Conservation (phyloP, 2,888 invertebrate species). For the Andrena trimmerana region DNA sequence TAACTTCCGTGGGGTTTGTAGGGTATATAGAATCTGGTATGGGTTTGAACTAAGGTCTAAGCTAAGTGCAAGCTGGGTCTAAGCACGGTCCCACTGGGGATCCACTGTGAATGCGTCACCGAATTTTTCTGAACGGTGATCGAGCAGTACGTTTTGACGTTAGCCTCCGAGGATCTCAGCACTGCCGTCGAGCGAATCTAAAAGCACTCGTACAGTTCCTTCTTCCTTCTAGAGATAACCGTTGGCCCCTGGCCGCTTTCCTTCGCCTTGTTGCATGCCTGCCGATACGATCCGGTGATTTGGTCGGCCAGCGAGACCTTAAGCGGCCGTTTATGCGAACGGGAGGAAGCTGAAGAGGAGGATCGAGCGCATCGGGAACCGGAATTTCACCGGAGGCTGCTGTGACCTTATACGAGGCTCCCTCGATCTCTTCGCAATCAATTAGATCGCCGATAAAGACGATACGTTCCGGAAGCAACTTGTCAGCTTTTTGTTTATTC, state of each 20-base stretch:
- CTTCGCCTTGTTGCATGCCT: constrained; percentile 51
- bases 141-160: not conserved
- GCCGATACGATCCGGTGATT: constrained; percentile 65
- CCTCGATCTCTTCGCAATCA: constrained; percentile 54
- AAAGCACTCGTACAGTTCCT: constrained; percentile 47
- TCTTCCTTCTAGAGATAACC: constrained; percentile 54
- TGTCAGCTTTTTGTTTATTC: constrained; percentile 57
- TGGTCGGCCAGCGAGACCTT: constrained; percentile 46
- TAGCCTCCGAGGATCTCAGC: not conserved
- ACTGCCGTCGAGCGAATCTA: constrained; percentile 29
- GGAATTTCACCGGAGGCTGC: constrained; percentile 52
- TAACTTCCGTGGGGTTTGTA: not conserved
- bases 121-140: not conserved
- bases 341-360: constrained; percentile 40
- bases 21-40: not conserved
- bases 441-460: constrained; percentile 61
- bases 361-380: constrained; percentile 37
- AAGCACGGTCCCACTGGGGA: too few relatives aligned
- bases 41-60: too few relatives aligned
- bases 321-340: constrained; percentile 58
- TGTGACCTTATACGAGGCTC: constrained; percentile 55
- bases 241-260: constrained; percentile 47
- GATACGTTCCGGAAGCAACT: constrained; percentile 60
- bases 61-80: too few relatives aligned
- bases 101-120: not conserved